Base-by-base conservation (phyloP, 2,888 invertebrate species). In the Aspidiotus destructor region DNA sequence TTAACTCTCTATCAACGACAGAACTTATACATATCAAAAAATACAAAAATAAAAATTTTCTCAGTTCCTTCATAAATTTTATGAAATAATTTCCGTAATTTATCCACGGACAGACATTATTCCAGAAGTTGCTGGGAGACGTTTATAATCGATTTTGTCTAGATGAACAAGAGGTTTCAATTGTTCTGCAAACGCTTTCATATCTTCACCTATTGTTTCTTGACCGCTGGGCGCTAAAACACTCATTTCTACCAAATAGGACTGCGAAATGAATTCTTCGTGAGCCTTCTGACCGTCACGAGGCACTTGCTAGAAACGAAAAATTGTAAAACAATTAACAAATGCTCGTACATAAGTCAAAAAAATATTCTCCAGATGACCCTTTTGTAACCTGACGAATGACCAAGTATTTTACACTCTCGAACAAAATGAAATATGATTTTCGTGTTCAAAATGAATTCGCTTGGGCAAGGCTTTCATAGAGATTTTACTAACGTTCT, bases 121-220 rank as follows among this genome's bases (percentile, higher is more conserved):
- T 28, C 28, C 28, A 28, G 28, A 28, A 28, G 28, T 1, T 28
- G 28, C 2, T 28, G 79, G 79, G 40, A 89, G 79, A 71, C 89
- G 80, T 76, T 90, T 89, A 77, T 91, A 92, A 80, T 95, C 95
- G 64, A 94, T 88, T 79, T 95, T 95, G 76, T 95, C 95, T 8
- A 96, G 81, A 73, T 89, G 89, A 6, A 95, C 94, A 9, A 95
- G 81, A 0, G 97, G 96, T 74, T 90, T 86, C 3, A 97, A 80
- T 76, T 96, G 95, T 76, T 97, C 96, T 0, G 96, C 92, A 79
- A 97, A 95, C 41, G 88, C 85, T 71, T 90, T 85, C 89, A 97
- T 95, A 76, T 97, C 96, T 75, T 96, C 96, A 5, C 91, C 96
- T 69, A 97, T 91, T 17, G 92, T 90, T 77, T 96, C 95, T 78